Base-by-base conservation (phyloP, 2,888 invertebrate genomes). In the Cheilosia pagana region DNA sequence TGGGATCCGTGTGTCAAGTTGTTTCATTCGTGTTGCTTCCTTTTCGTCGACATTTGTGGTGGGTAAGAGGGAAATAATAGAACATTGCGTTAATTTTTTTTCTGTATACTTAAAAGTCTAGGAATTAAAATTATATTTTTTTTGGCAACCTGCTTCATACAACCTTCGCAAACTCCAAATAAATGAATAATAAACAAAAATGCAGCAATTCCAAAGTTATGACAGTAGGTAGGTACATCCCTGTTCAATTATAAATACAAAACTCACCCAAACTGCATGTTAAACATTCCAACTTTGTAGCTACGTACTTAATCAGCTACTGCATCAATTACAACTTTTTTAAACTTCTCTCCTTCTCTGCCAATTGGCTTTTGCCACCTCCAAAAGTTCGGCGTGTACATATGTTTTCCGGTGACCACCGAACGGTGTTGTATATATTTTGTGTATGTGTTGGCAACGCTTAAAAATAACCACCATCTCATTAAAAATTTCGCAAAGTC, bases 401-500 rank as follows among this genome's bases (percentile, higher is more conserved):
- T 70, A 39, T 50, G 59, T 41, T 23, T 39, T 10, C 57, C 23
- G 12, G 31, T 14, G 28, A 31, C 31, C 21, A 45, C 39, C 21
- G 31, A 10, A 21, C 45, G 2, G 10, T 7, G 19, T 16, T 19
- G 3, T 14, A 14, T 21, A 0, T 28, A 41, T 25, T 16, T 25
- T 35, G 6, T 65, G 25, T 53, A 7, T 53, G 65, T 10, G 53
- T 21, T 21, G 48, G 25, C 7, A 16, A 1, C 35, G 21, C 48
- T 57, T 23, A 45, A 70, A 70, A 48, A 35, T 59, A 57, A 71
- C 60, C 21, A 41, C 71, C 35, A 52, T 23, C 60, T 60, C 60
- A 71, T 71, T 71, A 62, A 60, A 71, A 71, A 71, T 52, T 50
- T 23, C 23, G 50, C 50, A 50, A 23, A 23, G 50, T 39, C 21